These are phyloP conservation scores for Folsomia candida DNA, from an alignment of 2,888 invertebrate species.

Conservation along the genomic window DNA sequence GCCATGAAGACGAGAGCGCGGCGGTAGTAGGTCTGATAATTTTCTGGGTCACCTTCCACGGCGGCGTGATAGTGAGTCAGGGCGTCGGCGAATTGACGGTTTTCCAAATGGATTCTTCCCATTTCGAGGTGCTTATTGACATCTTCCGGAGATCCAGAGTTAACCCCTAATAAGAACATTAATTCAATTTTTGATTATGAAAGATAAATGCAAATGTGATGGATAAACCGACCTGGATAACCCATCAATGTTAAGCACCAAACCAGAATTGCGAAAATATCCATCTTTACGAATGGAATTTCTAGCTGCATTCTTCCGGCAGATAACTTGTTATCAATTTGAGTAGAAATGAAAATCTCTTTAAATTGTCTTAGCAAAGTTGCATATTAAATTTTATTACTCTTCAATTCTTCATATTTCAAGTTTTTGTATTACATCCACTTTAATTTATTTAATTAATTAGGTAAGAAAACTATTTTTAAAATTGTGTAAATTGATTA, in stretches of 20 bases:
- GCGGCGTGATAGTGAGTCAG: conserved; percentile 96
- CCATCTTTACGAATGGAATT: conserved; percentile 34
- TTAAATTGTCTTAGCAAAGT: too few relatives aligned
- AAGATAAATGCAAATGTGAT: conserved; percentile 31
- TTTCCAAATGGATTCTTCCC: conserved; percentile 85
- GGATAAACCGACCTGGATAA: conserved; percentile 42
- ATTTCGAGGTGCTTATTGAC: conserved; percentile 90
- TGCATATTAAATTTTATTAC: too few relatives aligned
- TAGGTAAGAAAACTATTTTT: too few relatives aligned
- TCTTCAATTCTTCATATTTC: not conserved
- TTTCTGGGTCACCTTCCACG: conserved; percentile 91
- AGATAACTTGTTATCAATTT: too few relatives aligned
- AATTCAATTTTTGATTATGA: too few relatives aligned
- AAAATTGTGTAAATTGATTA: too few relatives aligned
- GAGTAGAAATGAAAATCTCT: too few relatives aligned
- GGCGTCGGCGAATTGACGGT: conserved; percentile 92
- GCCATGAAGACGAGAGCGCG: conserved; percentile 95
- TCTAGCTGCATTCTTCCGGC: conserved; percentile 25
- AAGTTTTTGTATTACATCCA: not conserved
- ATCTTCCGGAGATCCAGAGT: conserved; percentile 69
- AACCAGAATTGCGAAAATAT: conserved; percentile 40
- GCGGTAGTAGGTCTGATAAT: conserved; percentile 94
- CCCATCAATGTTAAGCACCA: conserved; percentile 46
- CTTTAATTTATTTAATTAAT: too few relatives aligned
- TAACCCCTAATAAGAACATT: conserved; percentile 62